Conservation (phyloP, 2,888 invertebrate species). For the Eupithecia insigniata region DNA sequence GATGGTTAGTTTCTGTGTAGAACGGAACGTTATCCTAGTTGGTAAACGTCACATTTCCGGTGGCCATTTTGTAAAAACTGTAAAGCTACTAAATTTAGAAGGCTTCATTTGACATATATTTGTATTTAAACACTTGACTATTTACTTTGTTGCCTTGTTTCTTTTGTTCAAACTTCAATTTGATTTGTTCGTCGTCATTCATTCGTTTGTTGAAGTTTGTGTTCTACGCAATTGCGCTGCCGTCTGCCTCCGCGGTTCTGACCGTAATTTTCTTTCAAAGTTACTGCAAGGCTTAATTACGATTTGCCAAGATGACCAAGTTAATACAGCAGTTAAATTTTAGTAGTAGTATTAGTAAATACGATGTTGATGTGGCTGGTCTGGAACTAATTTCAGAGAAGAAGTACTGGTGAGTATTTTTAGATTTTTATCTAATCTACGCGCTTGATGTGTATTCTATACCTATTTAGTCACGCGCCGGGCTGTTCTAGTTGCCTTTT, state of each 20-base stretch:
- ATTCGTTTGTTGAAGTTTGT: slow-evolving; percentile 52
- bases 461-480: slow-evolving; percentile 15
- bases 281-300: slow-evolving; percentile 78
- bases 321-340: slow-evolving; percentile 82
- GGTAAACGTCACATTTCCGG: slow-evolving; percentile 71
- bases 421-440: slow-evolving; percentile 23
- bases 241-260: slow-evolving; percentile 58
- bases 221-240: slow-evolving; percentile 66
- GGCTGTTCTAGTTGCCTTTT: not conserved
- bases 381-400: slow-evolving; percentile 62
- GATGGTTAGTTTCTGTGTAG: slow-evolving; percentile 6
- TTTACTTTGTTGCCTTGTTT: slow-evolving; percentile 43
- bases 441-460: slow-evolving; percentile 33
- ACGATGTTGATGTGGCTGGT: slow-evolving; percentile 64
- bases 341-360: slow-evolving; percentile 83
- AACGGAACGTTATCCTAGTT: slow-evolving; percentile 36
- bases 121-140: slow-evolving; percentile 51
- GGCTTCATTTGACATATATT: slow-evolving; percentile 45
- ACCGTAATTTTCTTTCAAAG: slow-evolving; percentile 72
- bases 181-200: slow-evolving; percentile 45
- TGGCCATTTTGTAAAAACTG: slow-evolving; percentile 71
- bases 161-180: slow-evolving; percentile 55
- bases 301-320: slow-evolving; percentile 81
- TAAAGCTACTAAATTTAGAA: slow-evolving; percentile 63
- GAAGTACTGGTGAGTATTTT: slow-evolving; percentile 66